Evolutionary conservation across 2,113 vertebrate species (phyloP).

Genomic region (Rostratula benghalensis): DNA sequence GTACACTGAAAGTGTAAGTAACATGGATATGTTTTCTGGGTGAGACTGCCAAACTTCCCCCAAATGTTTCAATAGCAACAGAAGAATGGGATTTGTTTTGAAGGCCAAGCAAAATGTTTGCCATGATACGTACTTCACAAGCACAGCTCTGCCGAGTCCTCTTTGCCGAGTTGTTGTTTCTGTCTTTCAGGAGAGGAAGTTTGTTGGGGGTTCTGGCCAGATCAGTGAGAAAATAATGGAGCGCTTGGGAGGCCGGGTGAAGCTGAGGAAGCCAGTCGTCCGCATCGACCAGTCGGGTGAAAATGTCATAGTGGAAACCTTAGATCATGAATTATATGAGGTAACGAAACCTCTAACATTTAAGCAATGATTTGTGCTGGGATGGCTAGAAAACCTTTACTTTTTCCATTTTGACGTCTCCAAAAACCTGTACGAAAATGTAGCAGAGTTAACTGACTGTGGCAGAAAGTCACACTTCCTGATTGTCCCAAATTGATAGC

Average conservation of each 20-base stretch:
- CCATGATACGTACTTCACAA: rapidly evolving
- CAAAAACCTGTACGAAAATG: background rate
- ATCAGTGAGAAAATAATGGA: constrained; percentile 88
- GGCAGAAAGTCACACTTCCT: background rate
- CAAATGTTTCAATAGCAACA: background rate
- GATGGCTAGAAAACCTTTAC: background rate
- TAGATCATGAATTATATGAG: constrained; percentile 83
- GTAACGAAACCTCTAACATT: constrained; percentile 65
- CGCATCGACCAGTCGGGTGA: constrained; percentile 86
- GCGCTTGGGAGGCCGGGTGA: constrained; percentile 84
- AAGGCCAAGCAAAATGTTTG: background rate
- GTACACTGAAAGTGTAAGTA: background rate
- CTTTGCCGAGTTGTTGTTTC: background rate
- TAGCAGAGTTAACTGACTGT: background rate
- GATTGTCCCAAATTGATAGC: background rate
- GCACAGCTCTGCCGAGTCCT: background rate
- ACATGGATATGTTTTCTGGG: rapidly evolving
- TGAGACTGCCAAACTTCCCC: background rate
- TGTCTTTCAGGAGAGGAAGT: constrained; percentile 90
- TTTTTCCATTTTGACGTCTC: background rate
- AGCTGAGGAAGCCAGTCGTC: constrained; percentile 84
- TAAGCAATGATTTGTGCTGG: background rate
- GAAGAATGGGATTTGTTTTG: background rate
- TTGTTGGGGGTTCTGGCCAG: constrained; percentile 90
- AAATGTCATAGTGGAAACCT: constrained; percentile 84